Base-by-base conservation (phyloP, 2,888 invertebrate genomes). In the Anagyrus pseudococci region DNA sequence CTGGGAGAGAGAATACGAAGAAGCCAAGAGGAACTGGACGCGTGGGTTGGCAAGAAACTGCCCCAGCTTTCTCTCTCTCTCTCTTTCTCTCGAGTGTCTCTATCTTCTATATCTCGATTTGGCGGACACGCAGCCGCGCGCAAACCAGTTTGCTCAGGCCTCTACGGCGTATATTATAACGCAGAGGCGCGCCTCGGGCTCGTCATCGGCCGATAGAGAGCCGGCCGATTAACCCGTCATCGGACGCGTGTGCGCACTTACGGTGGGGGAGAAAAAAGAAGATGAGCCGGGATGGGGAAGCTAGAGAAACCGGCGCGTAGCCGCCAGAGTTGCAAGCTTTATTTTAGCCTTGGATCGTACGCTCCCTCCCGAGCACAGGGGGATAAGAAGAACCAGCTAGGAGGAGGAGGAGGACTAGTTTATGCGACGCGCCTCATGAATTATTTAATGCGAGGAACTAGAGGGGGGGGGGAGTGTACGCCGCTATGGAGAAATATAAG, bases 151-250 rank as follows among this genome's bases (percentile, higher is more conserved):
- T 48, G 1, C 19, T 17, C n/a, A n/a, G n/a, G n/a, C n/a, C n/a
- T n/a, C 44, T 6, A 43, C 23, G 48, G 40, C 41, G 20, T 37
- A 20, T 20, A 25, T 19, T 20, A 26, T 4, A 20, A 8, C 43
- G 23, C 13, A 43, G 22, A 29, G n/a, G n/a, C 15, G 23, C 15
- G 19, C 13, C 56, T 10, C 37, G 55, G 55, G 55, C 50, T 62
- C 56, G 62, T 62, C 62, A 58, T 62, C 52, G 50, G 33, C 55
- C 40, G 29, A 46, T 59, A 10, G 6, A 29, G 29, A 29, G 29
- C 10, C n/a, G n/a, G n/a, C 48, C 61, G 64, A 61, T 61, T 58
- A 61, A 65, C 59, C 58, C 54, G 64, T 65, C 64, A 60, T 64
- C 60, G 55, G 26, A 29, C 20, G 52, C 19, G 33, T 7, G 26